phyloP scores from a whole-genome alignment of 2,888 invertebrate species.

The Pterostichus madidus region DNA sequence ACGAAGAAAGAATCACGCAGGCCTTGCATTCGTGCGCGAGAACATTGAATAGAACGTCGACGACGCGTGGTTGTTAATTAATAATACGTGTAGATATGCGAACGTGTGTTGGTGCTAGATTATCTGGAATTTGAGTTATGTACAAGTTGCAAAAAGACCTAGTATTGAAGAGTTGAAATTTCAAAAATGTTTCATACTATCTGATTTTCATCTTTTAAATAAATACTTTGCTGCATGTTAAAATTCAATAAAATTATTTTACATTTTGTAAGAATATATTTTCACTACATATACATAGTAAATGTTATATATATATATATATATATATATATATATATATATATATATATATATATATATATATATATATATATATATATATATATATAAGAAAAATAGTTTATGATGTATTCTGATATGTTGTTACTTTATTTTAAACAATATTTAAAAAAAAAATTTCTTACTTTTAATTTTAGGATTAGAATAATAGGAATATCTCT shows the following conservation, averaged over 20 bases:
- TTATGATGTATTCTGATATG: no score
- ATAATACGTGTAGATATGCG: constrained; percentile 18
- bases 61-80: constrained; percentile 39
- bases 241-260: no score
- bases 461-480: no score
- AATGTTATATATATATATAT: no score
- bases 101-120: neutral
- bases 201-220: neutral
- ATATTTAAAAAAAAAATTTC: no score
- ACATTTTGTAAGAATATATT: no score
- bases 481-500: no score
- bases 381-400: neutral
- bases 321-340: no score
- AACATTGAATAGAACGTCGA: constrained; percentile 6
- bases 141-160: neutral
- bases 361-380: neutral
- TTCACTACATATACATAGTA: no score
- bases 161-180: neutral
- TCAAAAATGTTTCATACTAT: constrained; percentile 1
- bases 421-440: no score
- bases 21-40: neutral
- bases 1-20: constrained; percentile 11
- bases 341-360: neutral
- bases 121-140: constrained; percentile 33
- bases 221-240: no score